A percentile compares a stretch with the other conserved stretches of the same genome.
Conservation (phyloP, 53 echinoderm and acorn worm species). For the Mesocentrotus franciscanus region DNA sequence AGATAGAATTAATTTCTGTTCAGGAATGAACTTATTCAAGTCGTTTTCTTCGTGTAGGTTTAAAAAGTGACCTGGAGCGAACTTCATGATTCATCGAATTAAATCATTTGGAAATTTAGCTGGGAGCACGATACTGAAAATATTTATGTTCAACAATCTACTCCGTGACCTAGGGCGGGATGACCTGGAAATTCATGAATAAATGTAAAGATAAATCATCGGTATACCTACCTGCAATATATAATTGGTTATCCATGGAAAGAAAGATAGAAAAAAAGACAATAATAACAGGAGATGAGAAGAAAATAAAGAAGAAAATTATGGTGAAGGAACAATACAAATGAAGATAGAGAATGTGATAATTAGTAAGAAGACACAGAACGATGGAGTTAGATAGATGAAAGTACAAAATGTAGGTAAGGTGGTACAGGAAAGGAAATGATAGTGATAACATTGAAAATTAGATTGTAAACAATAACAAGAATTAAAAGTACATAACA, state of each 20-base stretch:
- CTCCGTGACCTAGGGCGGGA: not conserved
- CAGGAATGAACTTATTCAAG: not conserved
- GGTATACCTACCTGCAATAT: not conserved
- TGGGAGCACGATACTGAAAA: not conserved
- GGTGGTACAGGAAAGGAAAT: too few relatives aligned
- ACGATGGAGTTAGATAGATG: too few relatives aligned
- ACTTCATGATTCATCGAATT: constrained; percentile 22
- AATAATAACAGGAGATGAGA: not conserved
- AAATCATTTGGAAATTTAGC: constrained; percentile 16
- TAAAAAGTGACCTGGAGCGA: not conserved
- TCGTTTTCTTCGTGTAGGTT: not conserved
- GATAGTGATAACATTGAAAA: too few relatives aligned
- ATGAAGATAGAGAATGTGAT: too few relatives aligned
- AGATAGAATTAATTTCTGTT: not conserved
- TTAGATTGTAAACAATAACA: too few relatives aligned
- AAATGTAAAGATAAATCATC: constrained; percentile 9
- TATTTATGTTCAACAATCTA: not conserved
- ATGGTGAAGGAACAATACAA: too few relatives aligned
- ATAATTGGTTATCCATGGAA: not conserved
- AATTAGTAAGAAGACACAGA: too few relatives aligned
- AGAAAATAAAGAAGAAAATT: not conserved
- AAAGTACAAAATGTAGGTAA: too few relatives aligned
- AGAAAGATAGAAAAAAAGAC: not conserved
- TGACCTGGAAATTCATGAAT: constrained; percentile 11
- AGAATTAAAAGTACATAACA: too few relatives aligned